Evolutionary conservation across 64 coral and sea anemone genomes (phyloP).

Genomic region (Orbicella faveolata): DNA sequence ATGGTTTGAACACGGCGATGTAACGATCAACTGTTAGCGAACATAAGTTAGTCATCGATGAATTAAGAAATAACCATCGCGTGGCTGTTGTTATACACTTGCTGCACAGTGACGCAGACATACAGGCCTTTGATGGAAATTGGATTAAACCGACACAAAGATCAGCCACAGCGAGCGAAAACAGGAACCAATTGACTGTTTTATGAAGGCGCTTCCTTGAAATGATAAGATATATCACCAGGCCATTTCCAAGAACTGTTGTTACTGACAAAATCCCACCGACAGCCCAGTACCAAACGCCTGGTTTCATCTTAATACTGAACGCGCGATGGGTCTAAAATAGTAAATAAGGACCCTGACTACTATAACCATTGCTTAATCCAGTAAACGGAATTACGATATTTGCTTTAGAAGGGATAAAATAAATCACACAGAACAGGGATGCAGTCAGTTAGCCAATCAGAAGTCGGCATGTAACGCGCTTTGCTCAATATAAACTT

Average conservation of each 20-base stretch:
- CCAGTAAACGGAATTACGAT: no score
- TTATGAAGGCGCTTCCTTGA: constrained; percentile 5
- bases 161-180: neutral
- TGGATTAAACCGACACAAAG: neutral
- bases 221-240: neutral
- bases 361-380: no score
- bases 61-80: neutral
- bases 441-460: no score
- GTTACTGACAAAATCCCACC: neutral
- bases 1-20: constrained; percentile 34
- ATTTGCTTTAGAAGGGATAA: no score
- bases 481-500: no score
- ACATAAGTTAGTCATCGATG: constrained; percentile 39
- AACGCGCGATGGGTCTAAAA: no score
- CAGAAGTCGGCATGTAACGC: no score
- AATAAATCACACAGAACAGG: no score
- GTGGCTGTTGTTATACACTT: neutral
- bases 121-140: neutral
- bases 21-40: constrained; percentile 43
- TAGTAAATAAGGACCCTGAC: no score
- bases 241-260: neutral
- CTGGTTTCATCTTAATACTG: no score
- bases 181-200: neutral
- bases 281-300: no score
- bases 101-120: neutral